phyloP scores from a whole-genome alignment of 2,797 vertebrate species.

The Peromyscus nudipes region DNA sequence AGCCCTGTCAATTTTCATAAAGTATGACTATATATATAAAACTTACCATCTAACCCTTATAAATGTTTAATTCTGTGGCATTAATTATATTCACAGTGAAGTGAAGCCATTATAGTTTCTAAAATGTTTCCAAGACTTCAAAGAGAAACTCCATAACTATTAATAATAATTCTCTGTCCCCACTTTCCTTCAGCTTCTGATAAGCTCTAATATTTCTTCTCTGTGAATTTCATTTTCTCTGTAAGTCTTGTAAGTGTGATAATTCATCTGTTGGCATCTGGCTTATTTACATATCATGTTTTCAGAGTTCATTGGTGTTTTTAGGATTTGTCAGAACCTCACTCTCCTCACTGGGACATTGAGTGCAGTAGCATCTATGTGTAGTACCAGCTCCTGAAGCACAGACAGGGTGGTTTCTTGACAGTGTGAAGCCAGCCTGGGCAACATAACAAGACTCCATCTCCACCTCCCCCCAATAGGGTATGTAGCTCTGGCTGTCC shows the following conservation, averaged over 20 bases:
- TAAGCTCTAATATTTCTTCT: constrained; percentile 37
- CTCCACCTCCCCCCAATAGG: not conserved
- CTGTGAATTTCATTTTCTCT: not conserved
- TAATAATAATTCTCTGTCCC: not conserved
- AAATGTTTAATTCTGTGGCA: not conserved
- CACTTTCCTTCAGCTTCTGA: not conserved
- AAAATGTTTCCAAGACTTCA: constrained; percentile 14
- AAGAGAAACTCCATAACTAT: not conserved
- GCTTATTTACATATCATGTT: not conserved
- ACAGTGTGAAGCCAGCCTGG: not conserved
- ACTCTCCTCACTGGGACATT: not conserved
- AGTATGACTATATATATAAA: constrained; percentile 4
- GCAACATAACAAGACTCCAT: not conserved
- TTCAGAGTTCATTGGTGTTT: not conserved
- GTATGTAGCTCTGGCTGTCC: not conserved
- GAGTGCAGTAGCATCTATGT: not conserved
- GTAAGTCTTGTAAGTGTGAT: constrained; percentile 45
- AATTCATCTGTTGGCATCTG: not conserved
- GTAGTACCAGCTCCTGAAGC: not conserved
- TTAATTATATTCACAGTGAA: constrained; percentile 45
- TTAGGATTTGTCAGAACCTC: constrained; percentile 36
- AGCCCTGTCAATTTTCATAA: not conserved
- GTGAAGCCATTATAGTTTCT: not conserved
- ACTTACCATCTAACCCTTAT: not conserved
- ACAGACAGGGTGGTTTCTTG: not conserved